A percentile compares a stretch with the other conserved stretches of the same genome.
phyloP scores from a whole-genome alignment of 2,113 vertebrate genomes.

The Camelus bactrianus region DNA sequence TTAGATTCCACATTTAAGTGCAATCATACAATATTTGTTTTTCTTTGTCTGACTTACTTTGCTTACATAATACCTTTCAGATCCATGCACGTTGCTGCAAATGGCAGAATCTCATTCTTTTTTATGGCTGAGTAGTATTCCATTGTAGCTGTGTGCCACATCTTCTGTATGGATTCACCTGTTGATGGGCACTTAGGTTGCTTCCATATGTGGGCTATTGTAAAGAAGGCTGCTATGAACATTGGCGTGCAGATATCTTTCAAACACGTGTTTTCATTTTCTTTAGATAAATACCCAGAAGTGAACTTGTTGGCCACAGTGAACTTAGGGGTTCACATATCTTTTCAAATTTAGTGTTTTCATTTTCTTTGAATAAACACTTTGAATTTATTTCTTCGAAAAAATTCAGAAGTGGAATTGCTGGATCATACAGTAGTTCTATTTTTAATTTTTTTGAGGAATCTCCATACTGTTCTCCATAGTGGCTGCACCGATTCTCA shows the following conservation, averaged over 20 bases:
- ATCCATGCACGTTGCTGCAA: not conserved
- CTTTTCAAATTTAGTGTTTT: not conserved
- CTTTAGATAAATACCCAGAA: not conserved
- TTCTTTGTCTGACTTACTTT: not conserved
- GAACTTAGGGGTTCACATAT: not conserved
- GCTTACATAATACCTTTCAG: not conserved
- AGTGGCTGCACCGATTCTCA: no score
- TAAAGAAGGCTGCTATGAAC: not conserved
- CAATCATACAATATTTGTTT: not conserved
- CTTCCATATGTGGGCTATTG: rapidly evolving
- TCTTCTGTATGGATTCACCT: not conserved
- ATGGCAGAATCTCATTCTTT: not conserved
- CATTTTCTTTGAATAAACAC: not conserved
- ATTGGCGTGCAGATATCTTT: not conserved
- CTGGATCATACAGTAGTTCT: not conserved
- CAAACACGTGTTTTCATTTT: not conserved
- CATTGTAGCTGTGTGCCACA: not conserved
- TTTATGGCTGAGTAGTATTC: not conserved
- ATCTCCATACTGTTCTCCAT: no score
- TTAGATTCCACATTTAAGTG: not conserved
- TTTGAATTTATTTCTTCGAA: no score
- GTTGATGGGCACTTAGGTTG: no score
- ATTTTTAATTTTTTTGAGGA: not conserved
- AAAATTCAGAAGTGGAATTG: not conserved
- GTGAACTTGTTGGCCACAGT: no score